Evolutionary conservation across 1,140 invertebrate genomes (phyloP).

Genomic region (Ctenoplectra terminalis): DNA sequence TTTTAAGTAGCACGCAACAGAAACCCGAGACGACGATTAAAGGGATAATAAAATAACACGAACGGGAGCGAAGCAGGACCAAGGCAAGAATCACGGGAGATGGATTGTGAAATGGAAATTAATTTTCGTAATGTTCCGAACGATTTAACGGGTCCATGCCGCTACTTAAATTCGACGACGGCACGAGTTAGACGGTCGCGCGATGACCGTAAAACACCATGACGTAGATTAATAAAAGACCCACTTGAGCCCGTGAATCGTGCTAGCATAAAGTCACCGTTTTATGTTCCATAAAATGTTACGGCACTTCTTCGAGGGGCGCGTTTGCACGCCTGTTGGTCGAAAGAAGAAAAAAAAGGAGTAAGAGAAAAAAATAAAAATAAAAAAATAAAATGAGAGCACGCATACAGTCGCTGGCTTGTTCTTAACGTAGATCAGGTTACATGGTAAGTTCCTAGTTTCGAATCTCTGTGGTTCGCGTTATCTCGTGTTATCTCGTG

Average conservation of each 20-base stretch:
- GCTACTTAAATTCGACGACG: constrained; percentile 34
- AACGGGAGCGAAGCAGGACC: background rate
- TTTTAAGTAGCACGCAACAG: background rate
- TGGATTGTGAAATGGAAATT: constrained; percentile 24
- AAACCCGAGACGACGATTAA: background rate
- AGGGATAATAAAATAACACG: background rate
- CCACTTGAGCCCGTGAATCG: constrained; percentile 47
- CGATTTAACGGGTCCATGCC: constrained; percentile 6
- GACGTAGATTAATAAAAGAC: constrained; percentile 73
- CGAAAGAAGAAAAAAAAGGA: constrained; percentile 13
- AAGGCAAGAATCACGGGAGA: background rate
- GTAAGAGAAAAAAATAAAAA: constrained; percentile 42
- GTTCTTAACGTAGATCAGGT: background rate
- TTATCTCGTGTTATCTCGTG: too few relatives aligned
- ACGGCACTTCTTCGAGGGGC: constrained; percentile 42
- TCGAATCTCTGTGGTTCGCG: too few relatives aligned
- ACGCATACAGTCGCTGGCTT: background rate
- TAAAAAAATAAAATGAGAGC: background rate
- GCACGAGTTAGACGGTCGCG: constrained; percentile 32
- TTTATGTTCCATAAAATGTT: constrained; percentile 73
- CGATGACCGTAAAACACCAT: constrained; percentile 74
- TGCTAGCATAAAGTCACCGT: constrained; percentile 70
- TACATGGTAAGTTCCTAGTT: background rate
- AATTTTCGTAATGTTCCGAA: constrained; percentile 14
- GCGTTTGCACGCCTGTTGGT: constrained; percentile 39